phyloP scores from a whole-genome alignment of 2,888 invertebrate genomes.

The Netelia inedita region DNA sequence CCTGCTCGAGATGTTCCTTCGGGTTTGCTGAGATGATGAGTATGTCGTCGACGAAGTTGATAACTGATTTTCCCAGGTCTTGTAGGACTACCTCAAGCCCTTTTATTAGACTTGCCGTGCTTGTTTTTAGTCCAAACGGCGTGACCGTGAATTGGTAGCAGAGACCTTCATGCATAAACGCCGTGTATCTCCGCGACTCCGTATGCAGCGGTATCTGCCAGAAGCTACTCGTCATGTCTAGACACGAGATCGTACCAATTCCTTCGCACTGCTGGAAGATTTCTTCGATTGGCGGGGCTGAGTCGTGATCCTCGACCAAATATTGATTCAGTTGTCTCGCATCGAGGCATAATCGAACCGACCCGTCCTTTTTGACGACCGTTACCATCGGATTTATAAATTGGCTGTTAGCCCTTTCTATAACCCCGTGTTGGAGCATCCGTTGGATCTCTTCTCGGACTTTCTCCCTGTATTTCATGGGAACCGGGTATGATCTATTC shows the following conservation, averaged over 20 bases:
- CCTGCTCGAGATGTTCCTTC: constrained; percentile 31
- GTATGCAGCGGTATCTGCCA: neutral
- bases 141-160: constrained; percentile 9
- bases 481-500: too few relatives aligned
- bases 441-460: too few relatives aligned
- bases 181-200: constrained; percentile 1
- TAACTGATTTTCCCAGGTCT: neutral
- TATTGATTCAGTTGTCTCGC: neutral
- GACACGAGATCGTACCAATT: neutral
- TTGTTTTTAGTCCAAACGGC: neutral
- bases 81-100: neutral
- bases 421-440: too few relatives aligned
- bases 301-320: neutral
- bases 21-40: neutral
- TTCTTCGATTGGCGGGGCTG: neutral
- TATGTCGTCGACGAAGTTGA: constrained; percentile 42
- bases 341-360: neutral
- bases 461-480: too few relatives aligned
- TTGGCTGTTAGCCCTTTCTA: too few relatives aligned
- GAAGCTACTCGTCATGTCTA: constrained; percentile 7
- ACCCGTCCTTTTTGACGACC: neutral
- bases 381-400: neutral
- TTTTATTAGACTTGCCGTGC: constrained; percentile 1
- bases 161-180: neutral
- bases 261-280: neutral